Percentiles rank a stretch among this genome's conserved stretches.
These are phyloP conservation scores for Burhinus bistriatus DNA, from an alignment of 2,113 vertebrate genomes.

Conservation along the genomic window DNA sequence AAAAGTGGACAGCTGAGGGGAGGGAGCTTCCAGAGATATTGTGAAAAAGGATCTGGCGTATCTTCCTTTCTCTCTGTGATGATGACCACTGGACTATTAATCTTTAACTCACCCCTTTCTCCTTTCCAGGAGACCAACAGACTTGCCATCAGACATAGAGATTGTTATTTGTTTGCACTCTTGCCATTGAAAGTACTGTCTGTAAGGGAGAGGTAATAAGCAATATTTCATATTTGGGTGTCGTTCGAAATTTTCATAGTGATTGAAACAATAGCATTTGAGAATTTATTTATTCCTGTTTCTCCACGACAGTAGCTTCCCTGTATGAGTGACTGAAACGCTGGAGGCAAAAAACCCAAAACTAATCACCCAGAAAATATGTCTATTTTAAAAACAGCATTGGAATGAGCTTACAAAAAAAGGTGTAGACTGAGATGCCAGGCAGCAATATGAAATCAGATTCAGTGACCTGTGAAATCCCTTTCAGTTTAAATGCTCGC, in stretches of 20 bases:
- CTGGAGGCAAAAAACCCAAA: background rate
- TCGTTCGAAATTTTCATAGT: background rate
- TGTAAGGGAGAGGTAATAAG: background rate
- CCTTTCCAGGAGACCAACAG: background rate
- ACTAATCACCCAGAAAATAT: background rate
- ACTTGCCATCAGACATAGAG: rapidly evolving
- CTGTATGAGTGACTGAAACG: background rate
- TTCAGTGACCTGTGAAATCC: background rate
- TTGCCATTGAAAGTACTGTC: background rate
- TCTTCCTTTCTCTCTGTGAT: background rate
- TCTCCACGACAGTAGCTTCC: background rate
- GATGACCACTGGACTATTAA: background rate
- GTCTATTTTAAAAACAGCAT: background rate
- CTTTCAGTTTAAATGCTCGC: background rate
- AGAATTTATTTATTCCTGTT: background rate
- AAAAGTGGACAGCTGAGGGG: background rate
- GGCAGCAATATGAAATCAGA: background rate
- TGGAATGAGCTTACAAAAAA: background rate
- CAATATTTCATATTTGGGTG: background rate
- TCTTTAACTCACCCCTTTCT: background rate
- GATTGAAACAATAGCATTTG: background rate
- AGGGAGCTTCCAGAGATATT: background rate
- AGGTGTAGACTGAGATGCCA: background rate
- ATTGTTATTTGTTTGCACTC: background rate
- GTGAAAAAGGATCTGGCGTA: rapidly evolving